phyloP scores from a whole-genome alignment of 2,888 invertebrate genomes.

The Lissocephala sabroskyi region DNA sequence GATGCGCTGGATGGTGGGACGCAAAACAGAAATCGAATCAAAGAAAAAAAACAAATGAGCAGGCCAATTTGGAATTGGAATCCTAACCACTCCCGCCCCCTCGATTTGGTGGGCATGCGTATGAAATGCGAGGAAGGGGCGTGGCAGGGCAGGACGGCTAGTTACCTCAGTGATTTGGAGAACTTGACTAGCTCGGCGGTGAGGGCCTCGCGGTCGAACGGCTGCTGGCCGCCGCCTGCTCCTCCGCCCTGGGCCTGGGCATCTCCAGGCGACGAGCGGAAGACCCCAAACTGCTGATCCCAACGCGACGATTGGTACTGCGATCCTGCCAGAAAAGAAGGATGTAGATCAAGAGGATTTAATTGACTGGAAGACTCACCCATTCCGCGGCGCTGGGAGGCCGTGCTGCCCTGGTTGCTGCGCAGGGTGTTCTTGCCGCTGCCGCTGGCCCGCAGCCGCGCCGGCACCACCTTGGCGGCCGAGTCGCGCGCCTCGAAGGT shows the following conservation, averaged over 20 bases:
- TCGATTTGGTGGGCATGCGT: background rate
- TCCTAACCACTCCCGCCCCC: too few species aligned
- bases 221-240: conserved; percentile 44
- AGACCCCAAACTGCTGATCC: conserved; percentile 80
- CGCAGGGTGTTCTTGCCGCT: conserved; percentile 58
- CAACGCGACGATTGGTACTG: conserved; percentile 72
- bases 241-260: conserved; percentile 66
- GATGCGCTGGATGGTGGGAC: conserved; percentile 62
- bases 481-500: conserved; percentile 98
- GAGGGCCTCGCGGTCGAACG: conserved; percentile 73
- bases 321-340: conserved; percentile 49
- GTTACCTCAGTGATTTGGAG: conserved; percentile 69
- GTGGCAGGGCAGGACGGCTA: background rate
- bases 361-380: conserved; percentile 57
- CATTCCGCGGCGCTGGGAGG: conserved; percentile 68
- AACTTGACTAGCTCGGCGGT: conserved; percentile 74
- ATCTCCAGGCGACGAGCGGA: conserved; percentile 76
- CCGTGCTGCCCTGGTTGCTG: conserved; percentile 68
- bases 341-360: too few species aligned
- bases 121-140: background rate
- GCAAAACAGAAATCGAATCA: conserved; percentile 15
- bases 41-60: conserved; percentile 5
- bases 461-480: conserved; percentile 92
- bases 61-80: background rate
- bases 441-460: conserved; percentile 76